Conservation (phyloP, 2,797 vertebrate genomes). For the Micromesistius poutassou region DNA sequence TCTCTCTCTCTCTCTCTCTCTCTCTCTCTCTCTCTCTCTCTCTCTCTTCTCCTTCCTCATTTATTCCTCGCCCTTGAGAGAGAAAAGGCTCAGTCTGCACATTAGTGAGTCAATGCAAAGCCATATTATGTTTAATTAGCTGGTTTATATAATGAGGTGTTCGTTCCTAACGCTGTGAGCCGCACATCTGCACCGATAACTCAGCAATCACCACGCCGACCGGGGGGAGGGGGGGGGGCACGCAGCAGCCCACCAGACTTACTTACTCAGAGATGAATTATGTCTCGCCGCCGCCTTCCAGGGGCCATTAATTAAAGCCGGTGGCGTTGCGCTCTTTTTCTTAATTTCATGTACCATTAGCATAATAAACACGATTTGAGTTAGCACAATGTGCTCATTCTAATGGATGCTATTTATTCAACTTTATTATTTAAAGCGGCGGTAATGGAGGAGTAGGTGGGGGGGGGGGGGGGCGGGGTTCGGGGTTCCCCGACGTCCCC, state of each 20-base stretch:
- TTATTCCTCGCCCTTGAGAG: conserved; percentile 56
- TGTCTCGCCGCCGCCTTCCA: conserved; percentile 91
- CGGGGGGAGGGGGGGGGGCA: conserved; percentile 83
- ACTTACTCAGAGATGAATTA: conserved; percentile 99
- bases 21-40: conserved; percentile 61
- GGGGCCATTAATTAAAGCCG: conserved; percentile 99
- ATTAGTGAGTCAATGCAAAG: conserved; percentile 94
- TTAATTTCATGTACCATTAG: conserved; percentile 99
- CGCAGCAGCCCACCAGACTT: conserved; percentile 98
- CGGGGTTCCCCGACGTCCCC: too few relatives aligned
- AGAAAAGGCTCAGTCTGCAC: conserved; percentile 78
- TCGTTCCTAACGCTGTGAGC: conserved; percentile 99
- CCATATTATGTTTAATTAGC: conserved; percentile 99
- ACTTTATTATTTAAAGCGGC: conserved; percentile 98
- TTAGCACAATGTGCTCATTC: conserved; percentile 98
- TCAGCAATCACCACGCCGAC: conserved; percentile 92
- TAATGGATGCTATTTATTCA: conserved; percentile 99
- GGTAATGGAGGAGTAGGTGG: conserved; percentile 85
- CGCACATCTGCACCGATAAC: conserved; percentile 99
- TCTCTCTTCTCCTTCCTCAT: conserved; percentile 15
- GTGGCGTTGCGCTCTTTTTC: conserved; percentile 99
- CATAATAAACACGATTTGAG: conserved; percentile 99
- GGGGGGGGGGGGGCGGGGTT: conserved; percentile 66
- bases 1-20: not conserved
- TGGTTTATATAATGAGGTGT: conserved; percentile 99